Evolutionary conservation across 2,113 vertebrate genomes (phyloP).

Genomic region (Bubo blakistoni): DNA sequence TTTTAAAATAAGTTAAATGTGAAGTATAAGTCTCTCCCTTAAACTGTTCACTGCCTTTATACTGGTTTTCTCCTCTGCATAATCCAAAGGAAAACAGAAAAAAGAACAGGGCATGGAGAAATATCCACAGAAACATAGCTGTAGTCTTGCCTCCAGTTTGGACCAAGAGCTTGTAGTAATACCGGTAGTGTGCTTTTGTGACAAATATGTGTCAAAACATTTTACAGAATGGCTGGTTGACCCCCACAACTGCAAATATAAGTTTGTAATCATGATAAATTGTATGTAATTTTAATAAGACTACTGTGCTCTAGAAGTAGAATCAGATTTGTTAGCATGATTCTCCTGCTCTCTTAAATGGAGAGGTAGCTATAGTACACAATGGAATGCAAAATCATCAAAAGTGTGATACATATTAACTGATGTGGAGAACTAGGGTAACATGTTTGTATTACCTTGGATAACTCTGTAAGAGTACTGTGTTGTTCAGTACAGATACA

Average conservation of each 20-base stretch:
- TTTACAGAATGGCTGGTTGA: background rate
- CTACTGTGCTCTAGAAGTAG: background rate
- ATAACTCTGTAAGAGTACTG: background rate
- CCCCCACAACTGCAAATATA: background rate
- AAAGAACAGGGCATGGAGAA: background rate
- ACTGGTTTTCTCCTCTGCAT: background rate
- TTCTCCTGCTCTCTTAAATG: background rate
- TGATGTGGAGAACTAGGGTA: background rate
- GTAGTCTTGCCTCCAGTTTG: background rate
- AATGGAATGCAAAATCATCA: background rate
- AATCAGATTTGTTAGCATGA: background rate
- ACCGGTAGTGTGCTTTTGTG: background rate
- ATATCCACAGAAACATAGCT: background rate
- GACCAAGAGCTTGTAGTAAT: background rate
- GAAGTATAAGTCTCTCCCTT: background rate
- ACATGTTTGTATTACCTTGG: background rate
- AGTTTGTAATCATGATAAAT: background rate
- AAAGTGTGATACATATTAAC: rapidly evolving
- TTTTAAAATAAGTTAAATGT: background rate
- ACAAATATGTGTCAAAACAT: background rate
- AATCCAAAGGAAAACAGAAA: background rate
- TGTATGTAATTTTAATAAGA: background rate
- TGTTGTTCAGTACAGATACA: background rate
- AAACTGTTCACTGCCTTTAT: background rate
- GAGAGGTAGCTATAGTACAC: background rate